Percentiles rank a stretch among this genome's conserved stretches.
phyloP scores from a whole-genome alignment of 2,888 invertebrate genomes.

The Sisyra terminalis region DNA sequence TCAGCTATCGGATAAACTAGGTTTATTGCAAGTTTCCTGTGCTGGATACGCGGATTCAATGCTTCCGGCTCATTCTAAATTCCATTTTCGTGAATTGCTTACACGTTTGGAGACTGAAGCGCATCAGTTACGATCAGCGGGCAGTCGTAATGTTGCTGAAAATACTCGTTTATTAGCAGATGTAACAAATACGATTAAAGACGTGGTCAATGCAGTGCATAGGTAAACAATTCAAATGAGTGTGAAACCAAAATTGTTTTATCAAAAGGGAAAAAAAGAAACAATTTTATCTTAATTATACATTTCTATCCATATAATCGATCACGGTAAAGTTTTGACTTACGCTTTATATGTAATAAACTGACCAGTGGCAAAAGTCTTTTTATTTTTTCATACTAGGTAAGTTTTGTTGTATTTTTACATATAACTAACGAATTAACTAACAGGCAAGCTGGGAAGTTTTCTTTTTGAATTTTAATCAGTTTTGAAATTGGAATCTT shows the following conservation, averaged over 20 bases:
- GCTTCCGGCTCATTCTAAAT: slow-evolving; percentile 69
- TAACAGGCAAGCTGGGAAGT: too few species aligned
- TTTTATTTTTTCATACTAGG: too few species aligned
- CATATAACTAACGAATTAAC: too few species aligned
- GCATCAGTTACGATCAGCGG: slow-evolving; percentile 47
- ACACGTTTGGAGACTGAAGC: slow-evolving; percentile 53
- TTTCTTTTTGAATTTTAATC: too few species aligned
- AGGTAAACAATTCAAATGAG: slow-evolving; percentile 26
- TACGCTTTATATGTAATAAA: too few species aligned
- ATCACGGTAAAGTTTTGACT: too few species aligned
- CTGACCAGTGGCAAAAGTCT: too few species aligned
- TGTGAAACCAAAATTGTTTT: not conserved
- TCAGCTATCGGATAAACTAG: slow-evolving; percentile 64
- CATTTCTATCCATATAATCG: too few species aligned
- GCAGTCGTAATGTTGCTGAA: slow-evolving; percentile 50
- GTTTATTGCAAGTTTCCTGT: slow-evolving; percentile 67
- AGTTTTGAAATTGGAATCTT: too few species aligned
- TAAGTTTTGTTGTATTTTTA: too few species aligned
- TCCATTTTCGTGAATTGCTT: slow-evolving; percentile 66
- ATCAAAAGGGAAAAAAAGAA: too few species aligned
- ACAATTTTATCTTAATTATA: too few species aligned
- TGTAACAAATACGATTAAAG: slow-evolving; percentile 52
- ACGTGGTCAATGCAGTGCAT: slow-evolving; percentile 59
- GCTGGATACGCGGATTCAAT: slow-evolving; percentile 65
- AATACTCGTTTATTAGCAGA: slow-evolving; percentile 51